phyloP scores from a whole-genome alignment of 2,888 invertebrate species.

The Pandemis cinnamomeana region DNA sequence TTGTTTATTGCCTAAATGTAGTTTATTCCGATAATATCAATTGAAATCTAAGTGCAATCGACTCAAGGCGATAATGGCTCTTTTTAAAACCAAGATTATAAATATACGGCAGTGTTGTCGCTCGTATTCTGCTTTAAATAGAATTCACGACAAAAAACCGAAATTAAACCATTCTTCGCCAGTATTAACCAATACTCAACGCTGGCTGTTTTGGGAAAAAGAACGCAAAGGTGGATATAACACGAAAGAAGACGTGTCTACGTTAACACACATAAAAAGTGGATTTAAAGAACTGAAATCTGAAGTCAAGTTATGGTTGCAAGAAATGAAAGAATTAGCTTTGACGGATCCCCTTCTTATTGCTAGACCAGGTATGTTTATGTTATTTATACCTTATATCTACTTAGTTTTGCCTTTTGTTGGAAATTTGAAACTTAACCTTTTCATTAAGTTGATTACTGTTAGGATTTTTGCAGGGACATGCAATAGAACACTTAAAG shows the following conservation, averaged over 20 bases:
- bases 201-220: constrained; percentile 82
- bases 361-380: constrained; percentile 77
- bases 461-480: too few species aligned
- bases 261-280: constrained; percentile 83
- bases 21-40: constrained; percentile 5
- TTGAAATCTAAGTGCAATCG: not conserved
- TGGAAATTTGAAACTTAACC: not conserved
- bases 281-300: constrained; percentile 87
- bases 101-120: constrained; percentile 26
- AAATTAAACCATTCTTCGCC: constrained; percentile 48
- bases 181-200: constrained; percentile 53
- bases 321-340: constrained; percentile 88
- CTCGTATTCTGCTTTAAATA: constrained; percentile 27
- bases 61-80: constrained; percentile 21
- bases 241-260: constrained; percentile 68
- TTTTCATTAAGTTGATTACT: not conserved
- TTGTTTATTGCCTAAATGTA: constrained; percentile 23
- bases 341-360: constrained; percentile 86
- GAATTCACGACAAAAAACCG: constrained; percentile 49
- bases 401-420: not conserved
- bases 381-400: not conserved
- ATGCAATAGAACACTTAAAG: too few species aligned
- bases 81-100: constrained; percentile 22
- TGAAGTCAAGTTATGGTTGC: constrained; percentile 87
- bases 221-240: constrained; percentile 86